phyloP scores from a whole-genome alignment of 1,140 invertebrate species.

The Leptoteleia sp. region DNA sequence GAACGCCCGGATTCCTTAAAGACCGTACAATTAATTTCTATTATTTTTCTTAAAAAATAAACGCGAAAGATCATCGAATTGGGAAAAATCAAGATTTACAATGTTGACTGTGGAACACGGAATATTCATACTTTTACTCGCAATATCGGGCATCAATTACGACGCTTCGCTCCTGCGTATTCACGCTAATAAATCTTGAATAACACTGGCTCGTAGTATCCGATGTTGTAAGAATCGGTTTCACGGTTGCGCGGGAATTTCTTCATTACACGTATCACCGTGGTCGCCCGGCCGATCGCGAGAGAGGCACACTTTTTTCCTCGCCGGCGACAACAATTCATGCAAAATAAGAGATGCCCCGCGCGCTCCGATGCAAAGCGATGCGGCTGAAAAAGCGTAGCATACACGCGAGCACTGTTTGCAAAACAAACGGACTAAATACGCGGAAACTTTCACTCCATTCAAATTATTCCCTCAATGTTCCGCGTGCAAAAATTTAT shows the following conservation, averaged over 20 bases:
- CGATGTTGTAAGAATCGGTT: conserved; percentile 59
- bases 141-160: conserved; percentile 34
- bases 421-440: conserved; percentile 44
- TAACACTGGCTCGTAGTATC: conserved; percentile 24
- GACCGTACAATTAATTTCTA: no score
- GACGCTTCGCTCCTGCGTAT: conserved; percentile 18
- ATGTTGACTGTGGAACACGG: background rate
- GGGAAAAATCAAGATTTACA: background rate
- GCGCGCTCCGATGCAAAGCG: conserved; percentile 37
- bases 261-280: conserved; percentile 53
- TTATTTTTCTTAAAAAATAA: no score
- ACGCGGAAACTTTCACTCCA: conserved; percentile 53
- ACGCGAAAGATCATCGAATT: background rate
- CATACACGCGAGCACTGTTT: conserved; percentile 48
- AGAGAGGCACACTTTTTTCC: conserved; percentile 34
- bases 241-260: conserved; percentile 46
- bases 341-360: conserved; percentile 49
- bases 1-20: no score
- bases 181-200: conserved; percentile 52
- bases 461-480: conserved; percentile 40
- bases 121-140: conserved; percentile 25
- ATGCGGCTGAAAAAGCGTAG: conserved; percentile 37
- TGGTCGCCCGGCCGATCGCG: conserved; percentile 49
- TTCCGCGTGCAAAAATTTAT: conserved; percentile 54
- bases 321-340: conserved; percentile 30